Conservation (phyloP, 2,888 invertebrate species). For the Scaptomyza tumidula region DNA sequence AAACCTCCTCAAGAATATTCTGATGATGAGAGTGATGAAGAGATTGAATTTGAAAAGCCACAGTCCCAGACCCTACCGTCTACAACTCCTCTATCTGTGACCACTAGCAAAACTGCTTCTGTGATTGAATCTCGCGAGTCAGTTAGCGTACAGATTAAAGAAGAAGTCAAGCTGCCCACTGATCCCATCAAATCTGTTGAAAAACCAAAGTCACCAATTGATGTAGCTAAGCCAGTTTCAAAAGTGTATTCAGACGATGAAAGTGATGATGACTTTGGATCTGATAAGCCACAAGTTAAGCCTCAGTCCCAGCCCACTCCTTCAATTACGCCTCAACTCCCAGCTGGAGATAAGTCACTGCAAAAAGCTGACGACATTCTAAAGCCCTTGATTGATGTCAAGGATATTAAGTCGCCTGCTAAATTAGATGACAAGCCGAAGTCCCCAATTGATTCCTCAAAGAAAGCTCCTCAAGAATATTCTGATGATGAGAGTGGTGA, state of each 20-base stretch:
- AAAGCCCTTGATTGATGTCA: no score
- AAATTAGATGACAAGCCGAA: no score
- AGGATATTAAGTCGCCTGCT: no score
- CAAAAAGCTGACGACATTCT: no score
- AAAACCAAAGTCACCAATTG: neutral
- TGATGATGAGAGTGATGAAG: no score
- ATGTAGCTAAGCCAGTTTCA: neutral
- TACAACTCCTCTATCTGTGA: no score
- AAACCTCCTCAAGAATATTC: no score
- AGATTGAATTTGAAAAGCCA: no score
- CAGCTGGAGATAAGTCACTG: no score
- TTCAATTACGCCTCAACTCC: no score
- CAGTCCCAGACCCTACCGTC: no score
- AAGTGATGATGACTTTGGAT: neutral
- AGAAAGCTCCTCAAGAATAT: neutral
- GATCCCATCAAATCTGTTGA: constrained; percentile 3
- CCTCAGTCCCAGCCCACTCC: no score
- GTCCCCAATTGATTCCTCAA: neutral
- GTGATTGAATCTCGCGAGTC: constrained; percentile 7
- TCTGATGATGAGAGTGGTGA: constrained; percentile 16
- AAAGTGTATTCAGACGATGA: neutral
- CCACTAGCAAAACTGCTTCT: constrained; percentile 1
- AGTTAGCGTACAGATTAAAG: constrained; percentile 1
- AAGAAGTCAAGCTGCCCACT: constrained; percentile 1
- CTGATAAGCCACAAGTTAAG: neutral